Percentiles rank a stretch among this genome's conserved stretches.
These are phyloP conservation scores for Alces alces DNA, from an alignment of 2,113 vertebrate species.

Conservation along the genomic window DNA sequence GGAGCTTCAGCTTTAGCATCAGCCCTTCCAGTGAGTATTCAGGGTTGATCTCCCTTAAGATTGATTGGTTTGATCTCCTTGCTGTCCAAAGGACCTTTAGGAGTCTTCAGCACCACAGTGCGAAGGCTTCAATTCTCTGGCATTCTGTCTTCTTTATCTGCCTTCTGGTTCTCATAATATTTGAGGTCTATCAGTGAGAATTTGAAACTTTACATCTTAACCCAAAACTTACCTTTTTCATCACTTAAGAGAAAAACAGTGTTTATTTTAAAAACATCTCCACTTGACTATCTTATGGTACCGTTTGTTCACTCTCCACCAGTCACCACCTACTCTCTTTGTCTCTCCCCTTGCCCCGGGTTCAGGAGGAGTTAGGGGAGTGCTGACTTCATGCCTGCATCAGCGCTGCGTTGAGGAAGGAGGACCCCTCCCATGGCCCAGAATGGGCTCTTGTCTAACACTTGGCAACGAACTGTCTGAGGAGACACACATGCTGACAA, in stretches of 20 bases:
- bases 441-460: not conserved
- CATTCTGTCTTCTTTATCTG: not conserved
- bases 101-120: not conserved
- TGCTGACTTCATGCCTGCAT: not conserved
- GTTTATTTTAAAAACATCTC: not conserved
- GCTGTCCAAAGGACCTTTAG: not conserved
- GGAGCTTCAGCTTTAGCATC: not conserved
- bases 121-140: not conserved
- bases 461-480: not conserved
- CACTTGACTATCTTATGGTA: not conserved
- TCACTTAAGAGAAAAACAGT: constrained; percentile 8
- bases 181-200: not conserved
- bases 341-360: not conserved
- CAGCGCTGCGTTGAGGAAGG: not conserved
- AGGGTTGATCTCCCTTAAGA: not conserved
- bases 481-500: not conserved
- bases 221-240: not conserved
- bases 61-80: not conserved
- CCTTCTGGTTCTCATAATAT: not conserved
- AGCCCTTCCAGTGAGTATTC: not conserved
- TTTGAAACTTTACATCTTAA: not conserved
- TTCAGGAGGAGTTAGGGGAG: not conserved
- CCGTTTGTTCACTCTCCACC: not conserved
- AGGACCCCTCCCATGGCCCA: not conserved
- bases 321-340: not conserved